Base-by-base conservation (phyloP, 2,113 vertebrate genomes). In the Coptodon bakossiorum region DNA sequence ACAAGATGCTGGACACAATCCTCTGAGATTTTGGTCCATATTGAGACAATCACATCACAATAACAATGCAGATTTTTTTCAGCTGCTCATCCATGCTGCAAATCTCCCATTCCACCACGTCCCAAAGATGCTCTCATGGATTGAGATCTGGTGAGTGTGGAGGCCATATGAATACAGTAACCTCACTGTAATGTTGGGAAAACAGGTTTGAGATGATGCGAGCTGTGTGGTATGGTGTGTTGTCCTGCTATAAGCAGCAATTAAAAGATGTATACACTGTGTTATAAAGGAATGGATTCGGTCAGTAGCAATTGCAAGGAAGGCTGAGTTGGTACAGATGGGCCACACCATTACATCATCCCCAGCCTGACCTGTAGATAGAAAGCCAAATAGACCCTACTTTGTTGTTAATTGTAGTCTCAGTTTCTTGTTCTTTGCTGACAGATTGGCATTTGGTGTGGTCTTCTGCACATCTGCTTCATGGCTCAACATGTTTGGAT, bases 141-240 rank as follows among this genome's bases (percentile, higher is more conserved):
- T 73, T 43, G 68, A 73, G 0, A 45, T 73, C 68, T 73, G 38
- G 13, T 73, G 38, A 73, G 2, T 10, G 66, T 45, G 22, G 24
- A 71, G 13, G 38, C 13, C 66, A 73, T 73, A 9, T 9, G 38
- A 24, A n/a, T 24, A 24, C 36, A 40, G n/a, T 71, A 38, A 1
- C 13, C 38, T 71, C 66, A 14, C 36, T 73, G 22, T 73, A 22
- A 73, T 2, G 38, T 73, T 4, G 0, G 22, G 22, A 19, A 52
- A n/a, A 14, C 38, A 4, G 3, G 68, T 45, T 73, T 27, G 22
- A 43, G 17, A n/a, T 66, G 61, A 36, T 71, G n/a, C 0, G 1
- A 71, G 38, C 36, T 40, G 34, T 40, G 63, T 40, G 11, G 4
- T 0, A 4, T 0, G 12, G 3, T 40, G 11, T 40, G 34, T 24